Evolutionary conservation across 2,888 invertebrate genomes (phyloP).

Genomic region (Caenorhabditis virilis): DNA sequence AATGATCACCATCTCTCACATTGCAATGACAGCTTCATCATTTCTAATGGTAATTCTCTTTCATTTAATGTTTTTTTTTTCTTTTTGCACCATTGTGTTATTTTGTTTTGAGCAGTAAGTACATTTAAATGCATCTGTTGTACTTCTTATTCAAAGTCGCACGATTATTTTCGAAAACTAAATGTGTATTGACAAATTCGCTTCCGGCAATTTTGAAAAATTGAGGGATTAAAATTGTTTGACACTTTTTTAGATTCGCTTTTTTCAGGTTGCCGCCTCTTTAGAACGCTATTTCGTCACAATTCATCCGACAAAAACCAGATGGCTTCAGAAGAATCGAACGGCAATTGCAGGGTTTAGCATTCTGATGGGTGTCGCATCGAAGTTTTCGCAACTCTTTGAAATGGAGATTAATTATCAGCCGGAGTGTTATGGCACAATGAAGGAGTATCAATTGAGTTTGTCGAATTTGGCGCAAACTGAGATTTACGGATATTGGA

Average conservation of each 20-base stretch:
- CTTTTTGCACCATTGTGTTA: neutral
- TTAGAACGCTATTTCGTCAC: conserved; percentile 61
- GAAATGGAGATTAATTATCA: conserved; percentile 47
- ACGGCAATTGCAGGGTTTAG: conserved; percentile 49
- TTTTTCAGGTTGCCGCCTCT: conserved; percentile 50
- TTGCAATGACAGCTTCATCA: conserved; percentile 64
- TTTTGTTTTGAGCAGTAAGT: too few relatives aligned
- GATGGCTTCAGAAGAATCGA: conserved; percentile 47
- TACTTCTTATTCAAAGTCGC: too few relatives aligned
- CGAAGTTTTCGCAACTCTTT: conserved; percentile 55
- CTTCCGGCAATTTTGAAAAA: conserved; percentile 1
- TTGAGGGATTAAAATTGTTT: neutral
- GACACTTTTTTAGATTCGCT: neutral
- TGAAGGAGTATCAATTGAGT: conserved; percentile 54
- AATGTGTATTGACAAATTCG: neutral
- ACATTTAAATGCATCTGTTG: too few relatives aligned
- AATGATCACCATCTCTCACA: conserved; percentile 65
- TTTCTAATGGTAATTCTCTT: conserved; percentile 56
- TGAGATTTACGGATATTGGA: conserved; percentile 42
- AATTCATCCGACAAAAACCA: conserved; percentile 34
- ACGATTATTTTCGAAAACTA: too few relatives aligned
- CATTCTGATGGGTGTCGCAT: conserved; percentile 55
- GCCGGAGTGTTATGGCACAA: conserved; percentile 52
- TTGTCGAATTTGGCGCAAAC: conserved; percentile 49
- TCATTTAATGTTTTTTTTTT: neutral